phyloP scores from a whole-genome alignment of 2,113 vertebrate genomes.

The Paralichthys olivaceus region DNA sequence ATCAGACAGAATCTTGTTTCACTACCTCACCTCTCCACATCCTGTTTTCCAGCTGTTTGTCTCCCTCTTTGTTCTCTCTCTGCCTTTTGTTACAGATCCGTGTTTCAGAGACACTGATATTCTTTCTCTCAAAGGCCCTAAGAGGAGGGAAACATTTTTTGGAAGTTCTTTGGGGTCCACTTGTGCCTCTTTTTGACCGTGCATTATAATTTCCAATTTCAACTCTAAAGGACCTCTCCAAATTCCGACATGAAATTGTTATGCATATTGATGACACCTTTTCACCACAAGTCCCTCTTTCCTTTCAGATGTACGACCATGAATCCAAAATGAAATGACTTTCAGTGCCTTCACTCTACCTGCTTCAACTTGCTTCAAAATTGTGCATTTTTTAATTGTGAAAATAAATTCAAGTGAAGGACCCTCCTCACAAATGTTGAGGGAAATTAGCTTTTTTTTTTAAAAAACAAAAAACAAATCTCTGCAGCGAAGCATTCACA shows the following conservation, averaged over 20 bases:
- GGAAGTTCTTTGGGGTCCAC: slow-evolving; percentile 19
- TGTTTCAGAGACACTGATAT: neutral
- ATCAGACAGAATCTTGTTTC: neutral
- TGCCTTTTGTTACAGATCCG: slow-evolving; percentile 22
- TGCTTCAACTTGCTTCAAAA: neutral
- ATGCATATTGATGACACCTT: slow-evolving; percentile 30
- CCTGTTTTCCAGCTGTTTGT: neutral
- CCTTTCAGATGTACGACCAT: neutral
- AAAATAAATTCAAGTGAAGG: neutral
- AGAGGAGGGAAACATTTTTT: neutral
- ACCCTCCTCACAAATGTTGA: neutral
- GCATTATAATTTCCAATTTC: slow-evolving; percentile 21
- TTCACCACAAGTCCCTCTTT: slow-evolving; percentile 5
- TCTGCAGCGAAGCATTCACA: slow-evolving; percentile 20
- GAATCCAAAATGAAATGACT: neutral
- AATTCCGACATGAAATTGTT: slow-evolving; percentile 15
- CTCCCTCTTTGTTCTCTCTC: slow-evolving; percentile 3
- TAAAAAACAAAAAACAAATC: slow-evolving; percentile 4
- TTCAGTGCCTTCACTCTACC: neutral
- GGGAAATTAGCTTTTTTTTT: neutral
- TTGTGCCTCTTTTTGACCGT: neutral
- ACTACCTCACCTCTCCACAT: neutral
- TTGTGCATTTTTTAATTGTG: neutral
- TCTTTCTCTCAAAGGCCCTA: neutral
- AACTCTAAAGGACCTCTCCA: slow-evolving; percentile 17